Evolutionary conservation across 2,113 vertebrate genomes (phyloP).

Genomic region (Seriola dumerili): DNA sequence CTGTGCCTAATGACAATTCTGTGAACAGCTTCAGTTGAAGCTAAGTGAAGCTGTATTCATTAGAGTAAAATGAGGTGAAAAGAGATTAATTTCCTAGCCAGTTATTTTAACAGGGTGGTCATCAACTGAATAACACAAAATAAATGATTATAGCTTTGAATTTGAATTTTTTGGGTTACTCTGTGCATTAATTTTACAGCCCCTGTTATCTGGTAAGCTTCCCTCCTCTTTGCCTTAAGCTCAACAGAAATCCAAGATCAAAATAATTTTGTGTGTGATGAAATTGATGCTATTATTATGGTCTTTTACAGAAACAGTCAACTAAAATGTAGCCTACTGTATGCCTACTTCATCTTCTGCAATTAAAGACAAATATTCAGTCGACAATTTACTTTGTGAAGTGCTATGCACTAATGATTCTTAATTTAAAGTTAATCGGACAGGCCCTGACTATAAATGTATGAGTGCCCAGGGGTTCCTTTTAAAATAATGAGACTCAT

Average conservation of each 20-base stretch:
- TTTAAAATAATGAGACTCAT: slow-evolving; percentile 52
- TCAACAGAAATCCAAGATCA: neutral
- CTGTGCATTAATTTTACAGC: neutral
- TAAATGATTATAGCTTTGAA: neutral
- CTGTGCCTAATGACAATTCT: too few species aligned
- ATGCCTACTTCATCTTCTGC: neutral
- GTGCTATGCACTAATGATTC: neutral
- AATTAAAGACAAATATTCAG: neutral
- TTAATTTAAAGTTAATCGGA: slow-evolving; percentile 33
- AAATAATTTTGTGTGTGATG: neutral
- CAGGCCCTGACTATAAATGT: slow-evolving; percentile 29
- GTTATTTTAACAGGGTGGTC: too few species aligned
- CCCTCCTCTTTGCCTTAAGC: neutral
- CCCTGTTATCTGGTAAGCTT: neutral
- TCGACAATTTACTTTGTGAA: neutral
- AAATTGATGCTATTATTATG: too few species aligned
- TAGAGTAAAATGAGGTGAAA: too few species aligned
- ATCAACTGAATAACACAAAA: too few species aligned
- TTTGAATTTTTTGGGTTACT: neutral
- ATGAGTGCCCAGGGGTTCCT: slow-evolving; percentile 25
- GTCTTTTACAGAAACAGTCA: too few species aligned
- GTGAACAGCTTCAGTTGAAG: too few species aligned
- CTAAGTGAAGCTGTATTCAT: too few species aligned
- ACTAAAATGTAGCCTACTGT: too few species aligned
- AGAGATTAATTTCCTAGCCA: too few species aligned